Percentiles rank a stretch among this genome's conserved stretches.
Evolutionary conservation across 1,140 invertebrate species (phyloP).

Genomic region (Chironomus striatipennis): DNA sequence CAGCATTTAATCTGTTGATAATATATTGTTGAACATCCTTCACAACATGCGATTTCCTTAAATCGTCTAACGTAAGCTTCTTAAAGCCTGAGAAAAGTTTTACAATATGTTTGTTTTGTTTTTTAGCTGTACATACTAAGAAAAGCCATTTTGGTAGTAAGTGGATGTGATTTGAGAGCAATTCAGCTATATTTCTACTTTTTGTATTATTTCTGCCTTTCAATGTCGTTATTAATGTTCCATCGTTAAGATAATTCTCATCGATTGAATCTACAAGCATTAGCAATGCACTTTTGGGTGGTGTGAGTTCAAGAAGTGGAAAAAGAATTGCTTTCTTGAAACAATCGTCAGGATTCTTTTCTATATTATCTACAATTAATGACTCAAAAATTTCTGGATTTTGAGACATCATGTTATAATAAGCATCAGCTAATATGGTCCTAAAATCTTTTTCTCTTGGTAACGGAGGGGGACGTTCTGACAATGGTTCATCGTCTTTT

Average conservation of each 20-base stretch:
- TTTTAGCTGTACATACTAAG: slow-evolving; percentile 80
- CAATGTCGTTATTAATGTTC: slow-evolving; percentile 37
- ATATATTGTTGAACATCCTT: slow-evolving; percentile 94
- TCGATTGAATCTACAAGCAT: slow-evolving; percentile 89
- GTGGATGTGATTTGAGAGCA: slow-evolving; percentile 82
- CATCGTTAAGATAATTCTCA: slow-evolving; percentile 51
- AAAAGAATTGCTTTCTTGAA: slow-evolving; percentile 82
- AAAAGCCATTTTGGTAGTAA: slow-evolving; percentile 90
- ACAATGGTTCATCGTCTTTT: slow-evolving; percentile 19
- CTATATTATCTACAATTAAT: slow-evolving; percentile 50
- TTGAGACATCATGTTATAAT: slow-evolving; percentile 65
- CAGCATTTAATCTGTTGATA: slow-evolving; percentile 76
- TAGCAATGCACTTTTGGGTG: slow-evolving; percentile 72
- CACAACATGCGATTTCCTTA: slow-evolving; percentile 78
- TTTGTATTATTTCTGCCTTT: slow-evolving; percentile 45
- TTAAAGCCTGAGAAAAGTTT: slow-evolving; percentile 89
- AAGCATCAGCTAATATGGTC: slow-evolving; percentile 64
- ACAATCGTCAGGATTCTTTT: slow-evolving; percentile 80
- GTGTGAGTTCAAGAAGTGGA: slow-evolving; percentile 73
- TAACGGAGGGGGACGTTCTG: slow-evolving; percentile 43
- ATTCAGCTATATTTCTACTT: slow-evolving; percentile 68
- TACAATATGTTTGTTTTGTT: slow-evolving; percentile 76
- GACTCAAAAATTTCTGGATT: slow-evolving; percentile 63
- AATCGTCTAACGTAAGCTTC: slow-evolving; percentile 85
- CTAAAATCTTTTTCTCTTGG: slow-evolving; percentile 53